A percentile compares a stretch with the other conserved stretches of the same genome.
Conservation (phyloP, 2,797 vertebrate genomes). For the Xiphorhynchus erythropygius region DNA sequence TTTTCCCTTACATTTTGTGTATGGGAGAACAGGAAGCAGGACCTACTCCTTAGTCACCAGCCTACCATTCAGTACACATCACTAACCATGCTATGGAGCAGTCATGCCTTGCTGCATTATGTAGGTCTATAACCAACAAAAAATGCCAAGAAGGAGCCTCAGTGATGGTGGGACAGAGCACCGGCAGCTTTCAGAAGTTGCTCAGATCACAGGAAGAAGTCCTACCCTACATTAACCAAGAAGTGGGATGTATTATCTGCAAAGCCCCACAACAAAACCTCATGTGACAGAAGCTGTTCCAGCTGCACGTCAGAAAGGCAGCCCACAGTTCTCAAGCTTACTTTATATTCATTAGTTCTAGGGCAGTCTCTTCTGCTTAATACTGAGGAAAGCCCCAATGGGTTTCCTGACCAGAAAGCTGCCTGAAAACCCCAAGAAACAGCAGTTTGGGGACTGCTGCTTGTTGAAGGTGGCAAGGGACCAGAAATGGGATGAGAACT, state of each 20-base stretch:
- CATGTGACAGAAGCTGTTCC: background rate
- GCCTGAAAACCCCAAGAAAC: background rate
- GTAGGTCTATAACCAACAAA: background rate
- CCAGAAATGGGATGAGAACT: background rate
- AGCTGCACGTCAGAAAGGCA: background rate
- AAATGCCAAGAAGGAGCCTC: background rate
- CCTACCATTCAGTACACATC: background rate
- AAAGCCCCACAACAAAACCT: background rate
- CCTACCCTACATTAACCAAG: background rate
- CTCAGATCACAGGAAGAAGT: background rate
- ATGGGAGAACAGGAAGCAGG: background rate
- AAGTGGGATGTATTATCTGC: background rate
- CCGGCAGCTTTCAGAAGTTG: background rate
- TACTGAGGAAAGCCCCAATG: background rate
- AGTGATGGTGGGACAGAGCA: background rate
- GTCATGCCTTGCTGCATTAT: background rate
- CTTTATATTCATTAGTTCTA: background rate
- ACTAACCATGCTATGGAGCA: background rate
- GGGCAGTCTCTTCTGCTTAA: background rate
- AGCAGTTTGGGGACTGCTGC: background rate
- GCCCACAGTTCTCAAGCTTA: background rate
- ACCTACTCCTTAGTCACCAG: background rate
- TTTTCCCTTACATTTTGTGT: background rate
- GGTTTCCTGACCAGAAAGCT: background rate
- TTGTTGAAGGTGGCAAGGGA: background rate